Evolutionary conservation across 2,888 invertebrate species (phyloP).

Genomic region (Ichneumoninae sp.): DNA sequence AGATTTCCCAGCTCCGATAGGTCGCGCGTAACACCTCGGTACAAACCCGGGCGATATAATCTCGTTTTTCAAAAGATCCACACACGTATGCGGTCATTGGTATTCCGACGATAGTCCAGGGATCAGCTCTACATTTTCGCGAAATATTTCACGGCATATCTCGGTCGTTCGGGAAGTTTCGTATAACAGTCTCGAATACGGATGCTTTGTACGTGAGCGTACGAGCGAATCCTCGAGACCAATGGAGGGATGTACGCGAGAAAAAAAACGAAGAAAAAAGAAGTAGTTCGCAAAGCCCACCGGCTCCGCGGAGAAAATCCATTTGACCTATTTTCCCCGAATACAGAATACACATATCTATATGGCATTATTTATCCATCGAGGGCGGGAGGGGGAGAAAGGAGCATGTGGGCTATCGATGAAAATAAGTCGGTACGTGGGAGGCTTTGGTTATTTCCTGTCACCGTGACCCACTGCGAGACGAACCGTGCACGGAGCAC

Average conservation of each 20-base stretch:
- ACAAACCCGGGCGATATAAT: slow-evolving; percentile 23
- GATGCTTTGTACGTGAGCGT: slow-evolving; percentile 49
- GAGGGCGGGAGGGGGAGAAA: neutral
- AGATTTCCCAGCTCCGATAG: neutral
- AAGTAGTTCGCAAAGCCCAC: slow-evolving; percentile 70
- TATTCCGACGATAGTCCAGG: slow-evolving; percentile 26
- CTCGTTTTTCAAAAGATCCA: slow-evolving; percentile 2
- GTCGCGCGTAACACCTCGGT: neutral
- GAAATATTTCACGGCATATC: slow-evolving; percentile 60
- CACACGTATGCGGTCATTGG: slow-evolving; percentile 17
- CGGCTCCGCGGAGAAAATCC: slow-evolving; percentile 72
- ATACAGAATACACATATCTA: slow-evolving; percentile 36
- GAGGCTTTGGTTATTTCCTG: slow-evolving; percentile 27
- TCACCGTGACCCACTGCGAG: slow-evolving; percentile 27
- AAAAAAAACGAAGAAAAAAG: slow-evolving; percentile 34
- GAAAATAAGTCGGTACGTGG: slow-evolving; percentile 39
- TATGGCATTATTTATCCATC: slow-evolving; percentile 33
- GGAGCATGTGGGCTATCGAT: slow-evolving; percentile 33
- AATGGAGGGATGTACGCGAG: slow-evolving; percentile 51
- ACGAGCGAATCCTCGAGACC: slow-evolving; percentile 41
- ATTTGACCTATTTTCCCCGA: slow-evolving; percentile 72
- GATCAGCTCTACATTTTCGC: slow-evolving; percentile 53
- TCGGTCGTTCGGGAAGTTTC: slow-evolving; percentile 39
- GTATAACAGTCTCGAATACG: slow-evolving; percentile 45
- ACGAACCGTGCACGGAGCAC: neutral